Base-by-base conservation (phyloP, 2,797 vertebrate genomes). In the Etheostoma nigrum region DNA sequence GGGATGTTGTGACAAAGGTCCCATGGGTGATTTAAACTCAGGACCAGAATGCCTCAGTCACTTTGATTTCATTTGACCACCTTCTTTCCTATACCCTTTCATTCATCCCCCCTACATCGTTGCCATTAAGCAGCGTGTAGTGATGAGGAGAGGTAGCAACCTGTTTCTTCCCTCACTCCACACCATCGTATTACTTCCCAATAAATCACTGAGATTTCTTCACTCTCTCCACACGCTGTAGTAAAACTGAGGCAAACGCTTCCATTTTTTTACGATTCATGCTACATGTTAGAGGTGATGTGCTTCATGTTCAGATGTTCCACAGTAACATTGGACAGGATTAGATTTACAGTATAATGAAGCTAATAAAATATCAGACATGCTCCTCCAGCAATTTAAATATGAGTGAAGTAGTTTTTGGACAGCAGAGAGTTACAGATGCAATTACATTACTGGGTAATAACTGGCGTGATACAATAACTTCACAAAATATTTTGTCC, bases 231-330 rank as follows among this genome's bases (percentile, higher is more conserved):
- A 48, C 45, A 7, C 11, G 12, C 54, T 6, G 70, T 72, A 76
- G 84, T 88, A 87, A 89, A 89, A 84, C 45, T 70, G 77, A 74
- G 77, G 74, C 81, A 82, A 84, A 84, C 77, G 65, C 74, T 87
- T 83, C 21, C 40, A 30, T 40, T 40, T 67, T 54, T 89, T 88
- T 86, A 86, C 19, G 57, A 85, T 49, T 87, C 51, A 23, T 36
- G 51, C 68, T 83, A 63, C 68, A 77, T 76, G 76, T 85, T 69
- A 19, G 68, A 54, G 73, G 63, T 62, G 58, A 70, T 27, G 57
- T 53, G 82, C 75, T 79, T 78, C 67, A 59, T 83, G 80, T 76
- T 86, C 58, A 81, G 65, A 82, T 62, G 76, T 64, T 81, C 80
- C 63, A 59, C n/a, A 57, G 68, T 59, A 53, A 40, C 69, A 74